Evolutionary conservation across 2,888 invertebrate genomes (phyloP), one percentile per base, ranked within the genome.

Genomic region (Oxyscelio sp.): DNA sequence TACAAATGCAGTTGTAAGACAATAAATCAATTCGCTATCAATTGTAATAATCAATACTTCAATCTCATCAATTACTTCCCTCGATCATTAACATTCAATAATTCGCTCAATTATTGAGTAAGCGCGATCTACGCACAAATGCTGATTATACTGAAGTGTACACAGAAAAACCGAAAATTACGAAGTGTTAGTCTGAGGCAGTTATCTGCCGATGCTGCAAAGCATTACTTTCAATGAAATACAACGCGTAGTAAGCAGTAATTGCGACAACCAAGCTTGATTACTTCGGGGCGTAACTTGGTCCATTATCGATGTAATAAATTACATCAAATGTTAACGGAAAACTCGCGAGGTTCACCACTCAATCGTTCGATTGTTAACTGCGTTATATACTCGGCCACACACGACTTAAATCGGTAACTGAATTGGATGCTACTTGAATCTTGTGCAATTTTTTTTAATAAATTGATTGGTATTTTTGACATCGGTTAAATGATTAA

Each of bases 271-370:
- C 52, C 45, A n/a, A 50, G 54, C 52, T 75, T 59, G 75, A 81
- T 81, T 68, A 43, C 34, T 45, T 52, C 38, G 58, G 66, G 52
- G 66, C 52, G 34, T 56, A 61, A 56, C 66, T 74, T 17, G 59
- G 59, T 52, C 59, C 54, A 81, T 81, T 81, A 81, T 75, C 80
- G 59, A n/a, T 22, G 52, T 45, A 65, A 34, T 80, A 80, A 80
- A 80, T 80, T 65, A 73, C 58, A 80, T 56, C 68, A 48, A 48
- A 38, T 24, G 74, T 52, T 45, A 58, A 40, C 27, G 58, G 45
- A 2, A 50, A 40, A 17, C 38, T 56, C 59, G 52, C 56, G 56
- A 61, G 56, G 73, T 79, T 73, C 63, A 59, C 56, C 73, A 9
- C n/a, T 61, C 45, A 48, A 21, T 74, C 56, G 24, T 45, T 17